Evolutionary conservation across 1,140 invertebrate genomes (phyloP).

Genomic region (Calliopsis andreniformis): DNA sequence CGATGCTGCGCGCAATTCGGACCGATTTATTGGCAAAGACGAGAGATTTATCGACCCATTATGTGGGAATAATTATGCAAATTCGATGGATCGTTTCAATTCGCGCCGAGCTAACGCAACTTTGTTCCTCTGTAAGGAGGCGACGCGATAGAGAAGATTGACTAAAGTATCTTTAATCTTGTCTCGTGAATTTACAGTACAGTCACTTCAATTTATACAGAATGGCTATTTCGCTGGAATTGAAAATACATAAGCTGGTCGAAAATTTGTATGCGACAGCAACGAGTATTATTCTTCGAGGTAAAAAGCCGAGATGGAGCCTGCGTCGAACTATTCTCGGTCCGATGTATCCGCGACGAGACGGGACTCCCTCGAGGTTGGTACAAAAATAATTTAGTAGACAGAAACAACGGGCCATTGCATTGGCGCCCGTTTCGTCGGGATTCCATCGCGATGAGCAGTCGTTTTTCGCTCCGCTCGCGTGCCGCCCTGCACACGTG

Average conservation of each 20-base stretch:
- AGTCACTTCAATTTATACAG: too few relatives aligned
- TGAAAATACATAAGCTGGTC: too few relatives aligned
- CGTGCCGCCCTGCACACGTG: conserved; percentile 37
- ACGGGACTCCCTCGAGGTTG: conserved; percentile 47
- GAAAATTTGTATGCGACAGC: too few relatives aligned
- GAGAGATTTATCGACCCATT: conserved; percentile 19
- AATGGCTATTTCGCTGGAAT: too few relatives aligned
- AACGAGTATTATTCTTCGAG: conserved; percentile 16
- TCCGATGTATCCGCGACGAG: conserved; percentile 26
- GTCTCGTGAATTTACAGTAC: too few relatives aligned
- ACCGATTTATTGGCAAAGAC: conserved; percentile 29
- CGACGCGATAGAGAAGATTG: too few relatives aligned
- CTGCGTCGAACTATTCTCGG: conserved; percentile 46
- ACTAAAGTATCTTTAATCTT: too few relatives aligned
- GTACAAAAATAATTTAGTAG: conserved; percentile 63
- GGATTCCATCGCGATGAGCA: conserved; percentile 60
- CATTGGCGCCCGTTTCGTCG: conserved; percentile 57
- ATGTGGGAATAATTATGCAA: conserved; percentile 24
- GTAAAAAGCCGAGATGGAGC: background rate
- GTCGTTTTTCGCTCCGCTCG: conserved; percentile 4
- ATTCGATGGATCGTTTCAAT: conserved; percentile 4
- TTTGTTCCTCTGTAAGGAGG: background rate
- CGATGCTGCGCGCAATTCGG: conserved; percentile 8
- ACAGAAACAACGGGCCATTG: conserved; percentile 48
- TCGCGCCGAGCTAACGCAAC: background rate